Conservation (phyloP, 2,888 invertebrate genomes). For the Lottia gigantea region DNA sequence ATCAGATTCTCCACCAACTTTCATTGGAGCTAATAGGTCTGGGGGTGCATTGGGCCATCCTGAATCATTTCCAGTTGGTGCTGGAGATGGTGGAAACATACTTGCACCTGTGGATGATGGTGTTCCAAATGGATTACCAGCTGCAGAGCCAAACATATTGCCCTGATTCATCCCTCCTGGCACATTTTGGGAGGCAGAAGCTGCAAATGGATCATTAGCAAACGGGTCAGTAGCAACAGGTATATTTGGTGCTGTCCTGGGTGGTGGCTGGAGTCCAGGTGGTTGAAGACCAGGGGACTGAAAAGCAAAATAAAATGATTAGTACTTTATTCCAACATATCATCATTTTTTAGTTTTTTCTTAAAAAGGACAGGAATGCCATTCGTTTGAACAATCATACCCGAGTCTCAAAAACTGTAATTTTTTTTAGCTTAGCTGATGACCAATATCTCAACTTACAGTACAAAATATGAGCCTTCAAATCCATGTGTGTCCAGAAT, state of each 20-base stretch:
- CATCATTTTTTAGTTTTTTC: not conserved
- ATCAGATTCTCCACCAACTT: slow-evolving; percentile 20
- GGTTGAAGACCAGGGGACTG: not conserved
- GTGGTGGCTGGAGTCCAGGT: slow-evolving; percentile 10
- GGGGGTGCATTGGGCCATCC: slow-evolving; percentile 13
- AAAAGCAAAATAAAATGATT: not conserved
- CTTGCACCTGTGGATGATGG: not conserved
- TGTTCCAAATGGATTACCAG: slow-evolving; percentile 29
- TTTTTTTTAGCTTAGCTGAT: no score
- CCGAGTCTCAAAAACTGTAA: no score
- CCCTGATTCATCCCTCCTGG: not conserved
- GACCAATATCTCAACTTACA: no score
- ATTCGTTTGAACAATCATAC: no score
- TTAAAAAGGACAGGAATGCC: no score
- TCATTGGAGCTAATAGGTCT: slow-evolving; percentile 26
- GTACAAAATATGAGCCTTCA: no score
- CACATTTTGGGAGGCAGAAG: not conserved
- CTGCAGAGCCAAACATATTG: slow-evolving; percentile 9
- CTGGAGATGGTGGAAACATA: not conserved
- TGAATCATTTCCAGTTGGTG: slow-evolving; percentile 3
- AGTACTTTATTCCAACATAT: no score
- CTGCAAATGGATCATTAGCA: slow-evolving; percentile 38
- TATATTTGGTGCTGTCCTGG: slow-evolving; percentile 15
- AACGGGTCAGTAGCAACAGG: slow-evolving; percentile 43
- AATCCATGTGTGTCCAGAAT: no score